A percentile compares a stretch with the other conserved stretches of the same genome.
phyloP scores from a whole-genome alignment of 2,888 invertebrate species.

The Incurvaria masculella region DNA sequence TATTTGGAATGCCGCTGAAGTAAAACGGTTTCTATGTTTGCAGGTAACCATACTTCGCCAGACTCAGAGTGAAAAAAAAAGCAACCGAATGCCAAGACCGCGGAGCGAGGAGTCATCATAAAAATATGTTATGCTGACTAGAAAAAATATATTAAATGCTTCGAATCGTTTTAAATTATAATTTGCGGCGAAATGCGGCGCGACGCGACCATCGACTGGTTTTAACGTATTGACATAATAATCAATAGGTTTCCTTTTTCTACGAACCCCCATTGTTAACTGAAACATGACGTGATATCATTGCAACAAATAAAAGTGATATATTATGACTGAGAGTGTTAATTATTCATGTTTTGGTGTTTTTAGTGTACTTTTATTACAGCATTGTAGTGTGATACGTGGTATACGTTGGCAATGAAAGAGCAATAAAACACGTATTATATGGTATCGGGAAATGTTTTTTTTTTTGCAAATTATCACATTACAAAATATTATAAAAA shows the following conservation, averaged over 20 bases:
- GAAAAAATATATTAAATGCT: background rate
- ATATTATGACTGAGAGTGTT: background rate
- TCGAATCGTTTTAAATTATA: background rate
- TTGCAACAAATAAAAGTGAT: background rate
- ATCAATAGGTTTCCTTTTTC: background rate
- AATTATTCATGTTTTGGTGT: background rate
- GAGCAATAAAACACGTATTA: too few relatives aligned
- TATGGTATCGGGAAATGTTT: too few relatives aligned
- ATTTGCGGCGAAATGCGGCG: background rate
- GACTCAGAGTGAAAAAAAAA: background rate
- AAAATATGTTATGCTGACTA: background rate
- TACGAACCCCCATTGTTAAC: background rate
- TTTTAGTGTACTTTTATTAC: too few relatives aligned
- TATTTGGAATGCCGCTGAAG: too few relatives aligned
- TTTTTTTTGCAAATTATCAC: background rate
- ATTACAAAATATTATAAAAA: background rate
- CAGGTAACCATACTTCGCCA: background rate
- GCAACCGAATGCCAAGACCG: background rate
- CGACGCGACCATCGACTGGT: background rate
- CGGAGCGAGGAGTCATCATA: background rate
- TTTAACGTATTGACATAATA: background rate
- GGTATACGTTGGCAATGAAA: too few relatives aligned
- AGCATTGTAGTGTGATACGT: too few relatives aligned
- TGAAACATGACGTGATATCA: background rate
- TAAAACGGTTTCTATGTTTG: background rate